phyloP scores from a whole-genome alignment of 2,888 invertebrate species.

The Zeuzera pyrina region DNA sequence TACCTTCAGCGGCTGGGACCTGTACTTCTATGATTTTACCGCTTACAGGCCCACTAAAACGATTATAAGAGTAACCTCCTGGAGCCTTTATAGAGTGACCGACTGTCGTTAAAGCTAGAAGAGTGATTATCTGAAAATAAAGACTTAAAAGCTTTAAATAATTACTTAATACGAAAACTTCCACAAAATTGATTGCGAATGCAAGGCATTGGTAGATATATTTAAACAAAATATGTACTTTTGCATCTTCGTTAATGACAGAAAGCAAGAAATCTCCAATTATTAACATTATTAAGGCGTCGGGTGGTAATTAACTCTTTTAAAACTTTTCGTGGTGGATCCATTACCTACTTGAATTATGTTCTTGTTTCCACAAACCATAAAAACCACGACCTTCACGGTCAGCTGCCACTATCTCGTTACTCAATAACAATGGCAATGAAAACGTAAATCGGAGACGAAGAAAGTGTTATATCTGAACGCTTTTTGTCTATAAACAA shows the following conservation, averaged over 20 bases:
- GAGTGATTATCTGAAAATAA: slow-evolving; percentile 35
- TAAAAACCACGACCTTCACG: slow-evolving; percentile 56
- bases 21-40: slow-evolving; percentile 74
- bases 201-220: not conserved
- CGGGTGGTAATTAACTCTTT: too few species aligned
- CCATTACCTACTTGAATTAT: too few species aligned
- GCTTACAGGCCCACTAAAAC: slow-evolving; percentile 83
- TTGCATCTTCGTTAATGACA: too few species aligned
- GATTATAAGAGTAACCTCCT: slow-evolving; percentile 79
- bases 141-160: slow-evolving; percentile 1
- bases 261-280: too few species aligned
- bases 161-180: slow-evolving; percentile 1
- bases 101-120: slow-evolving; percentile 33
- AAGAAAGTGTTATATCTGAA: not conserved
- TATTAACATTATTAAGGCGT: too few species aligned
- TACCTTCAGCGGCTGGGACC: slow-evolving; percentile 58
- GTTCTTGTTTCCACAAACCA: slow-evolving; percentile 20
- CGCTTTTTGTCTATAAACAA: not conserved
- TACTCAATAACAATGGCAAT: slow-evolving; percentile 52
- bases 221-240: too few species aligned
- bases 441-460: slow-evolving; percentile 33
- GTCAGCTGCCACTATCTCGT: slow-evolving; percentile 30
- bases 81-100: slow-evolving; percentile 37
- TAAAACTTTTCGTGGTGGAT: too few species aligned
- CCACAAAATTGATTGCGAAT: not conserved